Percentiles rank a stretch among this genome's conserved stretches.
Evolutionary conservation across 1,140 invertebrate genomes (phyloP).

Genomic region (Probaryconus sp.): DNA sequence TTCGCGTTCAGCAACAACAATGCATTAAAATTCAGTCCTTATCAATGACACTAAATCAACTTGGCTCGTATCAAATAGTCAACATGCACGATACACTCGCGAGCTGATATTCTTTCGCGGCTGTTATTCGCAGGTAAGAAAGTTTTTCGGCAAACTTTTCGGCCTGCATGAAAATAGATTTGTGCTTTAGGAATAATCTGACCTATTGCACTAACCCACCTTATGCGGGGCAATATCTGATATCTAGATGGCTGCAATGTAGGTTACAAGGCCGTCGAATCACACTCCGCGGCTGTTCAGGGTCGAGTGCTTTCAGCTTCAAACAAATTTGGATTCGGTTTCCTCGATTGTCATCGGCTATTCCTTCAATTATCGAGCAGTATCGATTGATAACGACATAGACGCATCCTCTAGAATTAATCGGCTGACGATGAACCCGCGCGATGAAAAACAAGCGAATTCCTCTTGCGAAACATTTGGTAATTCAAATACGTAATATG

Average conservation of each 20-base stretch:
- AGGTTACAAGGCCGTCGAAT: constrained; percentile 64
- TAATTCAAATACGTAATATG: too few species aligned
- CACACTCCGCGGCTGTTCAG: constrained; percentile 49
- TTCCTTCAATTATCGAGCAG: constrained; percentile 16
- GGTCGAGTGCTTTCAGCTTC: constrained; percentile 46
- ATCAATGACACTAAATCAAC: constrained; percentile 29
- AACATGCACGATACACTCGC: constrained; percentile 21
- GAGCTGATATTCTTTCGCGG: constrained; percentile 1
- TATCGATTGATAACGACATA: too few species aligned
- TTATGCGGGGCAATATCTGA: constrained; percentile 45
- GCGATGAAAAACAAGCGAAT: too few species aligned
- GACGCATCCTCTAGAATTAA: too few species aligned
- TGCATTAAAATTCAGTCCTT: constrained; percentile 15
- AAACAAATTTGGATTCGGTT: constrained; percentile 28
- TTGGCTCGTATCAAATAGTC: constrained; percentile 14
- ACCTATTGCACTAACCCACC: constrained; percentile 47
- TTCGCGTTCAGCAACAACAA: not conserved
- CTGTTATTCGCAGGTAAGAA: constrained; percentile 4
- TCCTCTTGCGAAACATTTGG: too few species aligned
- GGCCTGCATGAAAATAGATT: constrained; percentile 26
- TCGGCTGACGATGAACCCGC: too few species aligned
- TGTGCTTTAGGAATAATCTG: constrained; percentile 11
- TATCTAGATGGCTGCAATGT: constrained; percentile 57
- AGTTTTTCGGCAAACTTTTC: constrained; percentile 25
- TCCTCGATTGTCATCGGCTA: constrained; percentile 12